Evolutionary conservation across 2,113 vertebrate species (phyloP).

Genomic region (Laterallus jamaicensis): DNA sequence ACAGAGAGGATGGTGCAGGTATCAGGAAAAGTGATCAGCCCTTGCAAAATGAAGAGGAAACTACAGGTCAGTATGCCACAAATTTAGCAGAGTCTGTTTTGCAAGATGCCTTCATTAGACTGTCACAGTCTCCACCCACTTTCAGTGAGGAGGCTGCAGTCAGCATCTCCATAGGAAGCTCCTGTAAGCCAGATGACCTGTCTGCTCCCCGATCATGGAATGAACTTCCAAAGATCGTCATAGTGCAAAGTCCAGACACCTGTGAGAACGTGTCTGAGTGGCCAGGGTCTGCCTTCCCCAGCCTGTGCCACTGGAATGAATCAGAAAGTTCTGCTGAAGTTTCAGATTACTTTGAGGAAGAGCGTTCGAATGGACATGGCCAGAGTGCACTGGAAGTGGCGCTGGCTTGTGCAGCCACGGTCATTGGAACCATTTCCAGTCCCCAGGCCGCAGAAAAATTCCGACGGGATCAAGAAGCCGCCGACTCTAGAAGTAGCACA

Average conservation of each 20-base stretch:
- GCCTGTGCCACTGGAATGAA: conserved; percentile 61
- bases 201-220: conserved; percentile 79
- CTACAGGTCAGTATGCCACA: conserved; percentile 88
- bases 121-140: conserved; percentile 86
- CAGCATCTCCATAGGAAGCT: conserved; percentile 71
- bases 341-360: conserved; percentile 38
- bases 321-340: conserved; percentile 47
- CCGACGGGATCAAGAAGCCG: conserved; percentile 70
- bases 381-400: conserved; percentile 88
- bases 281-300: conserved; percentile 73
- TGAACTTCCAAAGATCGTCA: conserved; percentile 94
- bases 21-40: neutral
- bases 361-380: conserved; percentile 29
- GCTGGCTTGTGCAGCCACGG: conserved; percentile 88
- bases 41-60: conserved; percentile 45
- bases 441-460: conserved; percentile 87
- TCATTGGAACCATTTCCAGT: conserved; percentile 92
- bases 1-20: neutral
- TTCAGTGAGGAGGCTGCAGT: conserved; percentile 80
- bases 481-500: neutral
- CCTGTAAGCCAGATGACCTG: conserved; percentile 55
- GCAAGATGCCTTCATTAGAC: conserved; percentile 92
- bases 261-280: conserved; percentile 82
- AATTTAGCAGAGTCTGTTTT: conserved; percentile 94
- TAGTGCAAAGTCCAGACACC: conserved; percentile 93